Conservation (phyloP, 2,113 vertebrate species). For the Felis chaus region DNA sequence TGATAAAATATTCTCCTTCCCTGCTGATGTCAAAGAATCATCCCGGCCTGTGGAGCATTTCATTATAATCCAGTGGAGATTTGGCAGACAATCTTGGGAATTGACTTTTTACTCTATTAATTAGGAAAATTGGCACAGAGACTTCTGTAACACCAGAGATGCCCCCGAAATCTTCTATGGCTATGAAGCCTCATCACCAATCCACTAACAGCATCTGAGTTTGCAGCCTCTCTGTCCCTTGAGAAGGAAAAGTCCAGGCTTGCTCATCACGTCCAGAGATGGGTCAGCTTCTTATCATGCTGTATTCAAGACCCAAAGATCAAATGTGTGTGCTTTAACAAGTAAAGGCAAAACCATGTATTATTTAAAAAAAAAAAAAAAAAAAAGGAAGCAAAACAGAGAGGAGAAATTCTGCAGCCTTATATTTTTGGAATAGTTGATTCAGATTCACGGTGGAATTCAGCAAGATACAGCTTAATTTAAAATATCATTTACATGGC, state of each 20-base stretch:
- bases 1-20: background rate
- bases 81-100: background rate
- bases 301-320: background rate
- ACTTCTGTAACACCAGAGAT: background rate
- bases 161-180: background rate
- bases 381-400: background rate
- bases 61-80: background rate
- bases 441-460: background rate
- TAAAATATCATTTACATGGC: background rate
- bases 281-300: background rate
- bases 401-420: background rate
- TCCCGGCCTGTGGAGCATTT: background rate
- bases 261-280: background rate
- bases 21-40: background rate
- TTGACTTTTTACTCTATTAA: background rate
- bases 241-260: background rate
- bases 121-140: background rate
- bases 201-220: background rate
- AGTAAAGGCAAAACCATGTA: background rate
- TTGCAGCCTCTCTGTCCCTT: background rate
- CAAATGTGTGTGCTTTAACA: background rate
- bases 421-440: background rate
- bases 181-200: background rate
- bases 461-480: background rate
- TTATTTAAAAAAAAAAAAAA: slow-evolving; percentile 8